phyloP scores from a whole-genome alignment of 2,888 invertebrate species.

The Phasia obesa region DNA sequence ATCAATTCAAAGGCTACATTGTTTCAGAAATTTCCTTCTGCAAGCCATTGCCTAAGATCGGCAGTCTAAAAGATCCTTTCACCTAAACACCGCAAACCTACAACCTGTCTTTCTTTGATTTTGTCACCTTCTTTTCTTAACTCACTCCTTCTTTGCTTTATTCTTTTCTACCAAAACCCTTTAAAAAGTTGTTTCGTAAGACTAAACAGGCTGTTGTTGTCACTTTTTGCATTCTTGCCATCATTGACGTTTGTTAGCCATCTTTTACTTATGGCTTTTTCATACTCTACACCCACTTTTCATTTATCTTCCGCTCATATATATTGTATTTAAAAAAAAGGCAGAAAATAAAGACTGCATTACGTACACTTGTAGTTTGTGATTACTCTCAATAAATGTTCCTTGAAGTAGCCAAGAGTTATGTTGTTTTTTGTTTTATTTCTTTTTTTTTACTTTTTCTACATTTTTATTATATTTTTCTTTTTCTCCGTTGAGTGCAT shows the following conservation, averaged over 20 bases:
- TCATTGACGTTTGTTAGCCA: conserved; percentile 57
- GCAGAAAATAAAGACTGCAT: neutral
- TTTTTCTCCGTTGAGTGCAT: conserved; percentile 59
- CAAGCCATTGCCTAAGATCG: too few relatives aligned
- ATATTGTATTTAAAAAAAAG: conserved; percentile 24
- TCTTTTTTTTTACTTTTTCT: neutral
- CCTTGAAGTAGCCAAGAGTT: conserved; percentile 66
- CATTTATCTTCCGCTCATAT: conserved; percentile 30
- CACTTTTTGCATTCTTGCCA: conserved; percentile 18
- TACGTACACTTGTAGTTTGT: conserved; percentile 39
- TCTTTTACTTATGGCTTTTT: conserved; percentile 42
- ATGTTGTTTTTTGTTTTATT: conserved; percentile 43
- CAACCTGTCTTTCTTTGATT: too few relatives aligned
- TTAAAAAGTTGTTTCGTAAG: conserved; percentile 3
- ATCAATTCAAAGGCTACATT: too few relatives aligned
- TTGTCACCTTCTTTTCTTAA: neutral
- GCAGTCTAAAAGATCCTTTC: too few relatives aligned
- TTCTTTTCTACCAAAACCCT: neutral
- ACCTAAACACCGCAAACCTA: too few relatives aligned
- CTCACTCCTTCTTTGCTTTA: neutral
- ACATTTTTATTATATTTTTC: conserved; percentile 8
- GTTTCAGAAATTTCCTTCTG: too few relatives aligned
- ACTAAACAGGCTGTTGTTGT: neutral
- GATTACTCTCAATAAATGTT: conserved; percentile 68
- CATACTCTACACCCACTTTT: conserved; percentile 39